These are phyloP conservation scores for Molanna angustata DNA, from an alignment of 2,888 invertebrate species.

Conservation along the genomic window DNA sequence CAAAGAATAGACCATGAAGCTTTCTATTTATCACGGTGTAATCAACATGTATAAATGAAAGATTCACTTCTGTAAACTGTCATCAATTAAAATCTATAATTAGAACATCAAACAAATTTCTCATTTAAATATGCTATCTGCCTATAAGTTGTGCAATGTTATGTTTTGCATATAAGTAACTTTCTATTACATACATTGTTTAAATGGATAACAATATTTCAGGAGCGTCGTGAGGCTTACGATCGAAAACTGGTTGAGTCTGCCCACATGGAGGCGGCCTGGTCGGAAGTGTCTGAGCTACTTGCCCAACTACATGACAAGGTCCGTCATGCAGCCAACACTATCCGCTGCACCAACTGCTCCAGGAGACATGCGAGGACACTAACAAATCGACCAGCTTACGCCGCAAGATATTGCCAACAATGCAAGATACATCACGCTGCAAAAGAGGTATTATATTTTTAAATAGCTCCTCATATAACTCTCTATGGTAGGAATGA, in stretches of 20 bases:
- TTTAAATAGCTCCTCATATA: no score
- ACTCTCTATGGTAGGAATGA: no score
- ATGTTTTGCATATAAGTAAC: no score
- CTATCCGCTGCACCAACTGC: constrained; percentile 92
- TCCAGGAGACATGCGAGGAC: constrained; percentile 86
- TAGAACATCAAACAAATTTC: no score
- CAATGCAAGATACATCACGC: constrained; percentile 88
- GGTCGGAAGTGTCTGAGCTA: constrained; percentile 84
- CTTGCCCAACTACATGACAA: constrained; percentile 87
- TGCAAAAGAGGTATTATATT: constrained; percentile 69
- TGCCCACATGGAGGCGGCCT: constrained; percentile 80
- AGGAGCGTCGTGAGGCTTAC: constrained; percentile 74
- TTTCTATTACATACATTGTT: no score
- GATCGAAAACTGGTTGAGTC: constrained; percentile 72
- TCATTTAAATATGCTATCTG: neutral
- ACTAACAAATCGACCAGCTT: constrained; percentile 81
- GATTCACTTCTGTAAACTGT: no score
- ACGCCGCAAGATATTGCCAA: constrained; percentile 88
- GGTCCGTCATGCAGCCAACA: constrained; percentile 92
- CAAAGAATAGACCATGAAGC: no score
- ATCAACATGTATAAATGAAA: no score
- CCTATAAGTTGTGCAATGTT: no score
- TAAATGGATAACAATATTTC: no score
- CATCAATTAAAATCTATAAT: no score
- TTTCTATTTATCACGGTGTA: no score